Evolutionary conservation across 1,140 invertebrate genomes (phyloP).

Genomic region (Trachymyrmex cornetzi): DNA sequence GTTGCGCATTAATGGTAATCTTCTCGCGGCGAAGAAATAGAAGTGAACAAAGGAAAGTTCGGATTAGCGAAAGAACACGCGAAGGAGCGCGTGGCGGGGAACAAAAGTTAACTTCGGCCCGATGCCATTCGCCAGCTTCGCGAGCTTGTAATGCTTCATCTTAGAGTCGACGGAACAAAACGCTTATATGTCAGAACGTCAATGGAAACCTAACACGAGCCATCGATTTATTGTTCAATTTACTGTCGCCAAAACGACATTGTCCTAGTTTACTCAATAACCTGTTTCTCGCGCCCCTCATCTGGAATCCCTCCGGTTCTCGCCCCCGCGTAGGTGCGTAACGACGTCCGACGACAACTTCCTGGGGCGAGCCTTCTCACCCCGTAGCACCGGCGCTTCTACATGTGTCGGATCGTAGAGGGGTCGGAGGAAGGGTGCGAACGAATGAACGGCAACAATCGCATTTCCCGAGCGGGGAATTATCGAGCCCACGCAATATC

Average conservation of each 20-base stretch:
- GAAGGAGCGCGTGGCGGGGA: constrained; percentile 17
- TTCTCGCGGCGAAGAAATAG: constrained; percentile 67
- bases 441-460: constrained; percentile 76
- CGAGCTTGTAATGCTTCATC: constrained; percentile 41
- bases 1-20: constrained; percentile 73
- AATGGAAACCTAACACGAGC: constrained; percentile 30
- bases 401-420: constrained; percentile 65
- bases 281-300: constrained; percentile 64
- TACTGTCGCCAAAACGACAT: constrained; percentile 51
- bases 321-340: constrained; percentile 67
- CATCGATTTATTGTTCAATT: constrained; percentile 61
- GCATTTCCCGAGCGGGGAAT: constrained; percentile 83
- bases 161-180: constrained; percentile 20
- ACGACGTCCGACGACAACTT: constrained; percentile 71
- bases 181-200: constrained; percentile 27
- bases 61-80: constrained; percentile 50
- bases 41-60: constrained; percentile 36
- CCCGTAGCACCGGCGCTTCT: constrained; percentile 50
- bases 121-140: neutral
- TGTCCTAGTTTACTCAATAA: constrained; percentile 71
- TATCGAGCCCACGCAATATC: constrained; percentile 81
- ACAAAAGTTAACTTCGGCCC: constrained; percentile 36
- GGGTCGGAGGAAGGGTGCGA: constrained; percentile 53
- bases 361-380: constrained; percentile 66
- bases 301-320: constrained; percentile 67